phyloP scores from a whole-genome alignment of 2,113 vertebrate species.

The Pica pica region DNA sequence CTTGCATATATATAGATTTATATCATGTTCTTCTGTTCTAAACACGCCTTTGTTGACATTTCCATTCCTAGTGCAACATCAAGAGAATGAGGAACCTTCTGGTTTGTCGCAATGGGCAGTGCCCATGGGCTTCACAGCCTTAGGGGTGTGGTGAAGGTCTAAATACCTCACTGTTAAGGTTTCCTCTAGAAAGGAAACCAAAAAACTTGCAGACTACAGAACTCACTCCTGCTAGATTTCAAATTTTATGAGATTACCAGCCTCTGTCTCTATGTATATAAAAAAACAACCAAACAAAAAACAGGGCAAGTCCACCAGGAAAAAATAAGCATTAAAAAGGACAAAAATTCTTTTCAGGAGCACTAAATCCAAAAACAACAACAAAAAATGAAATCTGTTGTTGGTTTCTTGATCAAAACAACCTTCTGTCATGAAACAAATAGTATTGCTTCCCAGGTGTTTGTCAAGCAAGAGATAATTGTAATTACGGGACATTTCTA shows the following conservation, averaged over 20 bases:
- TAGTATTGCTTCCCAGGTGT: background rate
- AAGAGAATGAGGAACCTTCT: background rate
- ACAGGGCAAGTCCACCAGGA: background rate
- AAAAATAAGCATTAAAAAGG: background rate
- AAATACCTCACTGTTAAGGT: background rate
- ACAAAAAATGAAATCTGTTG: background rate
- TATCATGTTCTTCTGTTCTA: background rate
- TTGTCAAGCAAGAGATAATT: background rate
- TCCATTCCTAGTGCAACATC: background rate
- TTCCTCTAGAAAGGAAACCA: background rate
- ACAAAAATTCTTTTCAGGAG: background rate
- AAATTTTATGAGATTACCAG: background rate
- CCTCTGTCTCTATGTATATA: background rate
- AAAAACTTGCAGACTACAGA: background rate
- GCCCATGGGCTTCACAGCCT: background rate
- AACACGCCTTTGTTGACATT: background rate
- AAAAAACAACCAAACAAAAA: background rate
- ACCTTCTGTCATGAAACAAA: background rate
- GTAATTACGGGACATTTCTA: background rate
- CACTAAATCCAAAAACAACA: background rate
- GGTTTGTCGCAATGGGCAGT: background rate
- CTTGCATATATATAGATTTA: background rate
- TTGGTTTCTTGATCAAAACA: background rate
- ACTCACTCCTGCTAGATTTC: background rate
- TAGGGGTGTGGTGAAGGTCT: background rate